Percentiles rank a stretch among this genome's conserved stretches.
These are phyloP conservation scores for Natator depressus DNA, from an alignment of 2,113 vertebrate species.

Conservation along the genomic window DNA sequence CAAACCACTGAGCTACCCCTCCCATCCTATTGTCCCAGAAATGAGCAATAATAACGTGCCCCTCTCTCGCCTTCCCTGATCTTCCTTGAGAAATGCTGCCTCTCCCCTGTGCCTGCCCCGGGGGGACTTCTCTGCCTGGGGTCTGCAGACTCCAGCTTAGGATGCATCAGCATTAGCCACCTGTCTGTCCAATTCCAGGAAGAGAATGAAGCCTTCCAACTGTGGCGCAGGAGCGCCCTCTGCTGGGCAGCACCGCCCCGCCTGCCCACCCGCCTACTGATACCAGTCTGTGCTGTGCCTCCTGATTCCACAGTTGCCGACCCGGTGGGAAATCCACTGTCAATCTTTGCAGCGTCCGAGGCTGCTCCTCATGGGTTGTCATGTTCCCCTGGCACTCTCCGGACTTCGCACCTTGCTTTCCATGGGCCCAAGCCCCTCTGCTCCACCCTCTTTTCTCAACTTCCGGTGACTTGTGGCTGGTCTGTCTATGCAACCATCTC, in stretches of 20 bases:
- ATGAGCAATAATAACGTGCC: neutral
- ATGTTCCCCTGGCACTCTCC: neutral
- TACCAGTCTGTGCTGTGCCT: neutral
- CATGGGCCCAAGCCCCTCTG: neutral
- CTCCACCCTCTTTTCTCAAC: neutral
- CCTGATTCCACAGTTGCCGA: neutral
- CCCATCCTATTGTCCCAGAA: neutral
- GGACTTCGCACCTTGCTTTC: neutral
- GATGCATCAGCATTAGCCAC: neutral
- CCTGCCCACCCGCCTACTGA: neutral
- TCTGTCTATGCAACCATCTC: neutral
- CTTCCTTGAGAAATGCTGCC: neutral
- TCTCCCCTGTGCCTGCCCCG: neutral
- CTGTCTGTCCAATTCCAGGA: too few relatives aligned
- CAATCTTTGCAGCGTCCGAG: neutral
- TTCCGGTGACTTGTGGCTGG: neutral
- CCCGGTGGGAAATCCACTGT: neutral
- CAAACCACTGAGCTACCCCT: too few relatives aligned
- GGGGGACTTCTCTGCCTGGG: neutral
- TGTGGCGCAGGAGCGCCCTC: neutral
- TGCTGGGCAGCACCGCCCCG: neutral
- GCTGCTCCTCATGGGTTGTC: neutral
- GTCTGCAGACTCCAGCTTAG: neutral
- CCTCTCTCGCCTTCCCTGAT: neutral
- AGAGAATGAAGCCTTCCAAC: neutral